phyloP scores from a whole-genome alignment of 2,888 invertebrate species.

The Pyrocoelia pectoralis region DNA sequence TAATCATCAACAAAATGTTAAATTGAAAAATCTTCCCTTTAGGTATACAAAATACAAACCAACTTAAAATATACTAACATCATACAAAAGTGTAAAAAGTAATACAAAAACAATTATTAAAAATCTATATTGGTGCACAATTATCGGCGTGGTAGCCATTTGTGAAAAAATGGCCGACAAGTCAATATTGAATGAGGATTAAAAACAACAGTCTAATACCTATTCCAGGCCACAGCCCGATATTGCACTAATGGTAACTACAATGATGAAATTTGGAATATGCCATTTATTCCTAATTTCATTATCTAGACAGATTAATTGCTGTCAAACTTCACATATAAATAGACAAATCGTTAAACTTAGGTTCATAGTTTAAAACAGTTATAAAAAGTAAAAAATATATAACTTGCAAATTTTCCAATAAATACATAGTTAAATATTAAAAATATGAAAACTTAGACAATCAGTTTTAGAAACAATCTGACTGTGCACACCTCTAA shows the following conservation, averaged over 20 bases:
- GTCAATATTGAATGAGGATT: slow-evolving; percentile 56
- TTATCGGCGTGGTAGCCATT: slow-evolving; percentile 32
- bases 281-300: slow-evolving; percentile 14
- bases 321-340: slow-evolving; percentile 49
- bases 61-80: slow-evolving; percentile 59
- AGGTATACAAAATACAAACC: slow-evolving; percentile 47
- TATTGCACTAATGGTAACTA: slow-evolving; percentile 62
- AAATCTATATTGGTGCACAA: slow-evolving; percentile 56
- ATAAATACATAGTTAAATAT: slow-evolving; percentile 58
- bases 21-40: slow-evolving; percentile 58
- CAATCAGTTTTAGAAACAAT: slow-evolving; percentile 54
- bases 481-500: slow-evolving; percentile 54
- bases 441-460: slow-evolving; percentile 56
- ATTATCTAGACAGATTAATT: slow-evolving; percentile 27
- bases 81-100: slow-evolving; percentile 61
- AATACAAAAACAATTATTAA: slow-evolving; percentile 60
- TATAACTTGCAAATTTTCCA: slow-evolving; percentile 58
- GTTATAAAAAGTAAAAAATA: slow-evolving; percentile 61
- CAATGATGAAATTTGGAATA: slow-evolving; percentile 38
- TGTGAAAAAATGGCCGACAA: slow-evolving; percentile 50
- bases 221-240: slow-evolving; percentile 57
- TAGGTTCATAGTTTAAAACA: slow-evolving; percentile 55
- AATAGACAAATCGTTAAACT: slow-evolving; percentile 49
- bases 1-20: slow-evolving; percentile 61
- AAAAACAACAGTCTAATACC: slow-evolving; percentile 60